Evolutionary conservation across 2,113 vertebrate genomes (phyloP).

Genomic region (Ochotona princeps): DNA sequence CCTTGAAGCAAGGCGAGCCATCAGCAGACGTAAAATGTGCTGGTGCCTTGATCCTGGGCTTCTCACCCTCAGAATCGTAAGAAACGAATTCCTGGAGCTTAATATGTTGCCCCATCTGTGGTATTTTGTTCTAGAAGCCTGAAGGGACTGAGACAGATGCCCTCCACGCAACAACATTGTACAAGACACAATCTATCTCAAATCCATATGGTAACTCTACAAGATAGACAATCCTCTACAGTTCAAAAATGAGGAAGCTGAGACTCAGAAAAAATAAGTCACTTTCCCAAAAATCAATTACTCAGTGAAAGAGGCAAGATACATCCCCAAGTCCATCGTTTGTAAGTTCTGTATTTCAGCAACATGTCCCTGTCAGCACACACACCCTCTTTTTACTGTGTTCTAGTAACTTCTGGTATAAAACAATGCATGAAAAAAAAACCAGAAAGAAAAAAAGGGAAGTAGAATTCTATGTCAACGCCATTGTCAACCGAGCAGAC

Average conservation of each 20-base stretch:
- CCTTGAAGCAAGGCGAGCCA: not conserved
- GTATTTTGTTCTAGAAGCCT: not conserved
- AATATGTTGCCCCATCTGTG: not conserved
- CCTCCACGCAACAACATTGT: not conserved
- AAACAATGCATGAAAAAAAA: too few relatives aligned
- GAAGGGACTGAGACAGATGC: not conserved
- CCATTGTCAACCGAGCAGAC: not conserved
- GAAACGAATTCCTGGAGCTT: not conserved
- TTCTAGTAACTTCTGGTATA: not conserved
- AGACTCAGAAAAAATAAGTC: not conserved
- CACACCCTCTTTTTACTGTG: not conserved
- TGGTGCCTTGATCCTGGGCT: not conserved
- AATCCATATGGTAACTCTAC: not conserved
- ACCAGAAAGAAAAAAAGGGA: not conserved
- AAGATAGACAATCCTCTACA: not conserved
- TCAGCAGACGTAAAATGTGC: not conserved
- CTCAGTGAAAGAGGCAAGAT: not conserved
- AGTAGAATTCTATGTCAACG: not conserved
- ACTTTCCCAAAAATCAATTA: not conserved
- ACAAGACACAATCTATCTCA: not conserved
- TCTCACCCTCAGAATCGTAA: not conserved
- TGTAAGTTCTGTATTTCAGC: not conserved
- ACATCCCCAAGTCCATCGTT: not conserved
- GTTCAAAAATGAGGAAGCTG: not conserved
- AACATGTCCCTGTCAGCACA: not conserved